Percentiles rank a stretch among this genome's conserved stretches.
Evolutionary conservation across 2,797 vertebrate genomes (phyloP).

Genomic region (Fistularia commersonii): DNA sequence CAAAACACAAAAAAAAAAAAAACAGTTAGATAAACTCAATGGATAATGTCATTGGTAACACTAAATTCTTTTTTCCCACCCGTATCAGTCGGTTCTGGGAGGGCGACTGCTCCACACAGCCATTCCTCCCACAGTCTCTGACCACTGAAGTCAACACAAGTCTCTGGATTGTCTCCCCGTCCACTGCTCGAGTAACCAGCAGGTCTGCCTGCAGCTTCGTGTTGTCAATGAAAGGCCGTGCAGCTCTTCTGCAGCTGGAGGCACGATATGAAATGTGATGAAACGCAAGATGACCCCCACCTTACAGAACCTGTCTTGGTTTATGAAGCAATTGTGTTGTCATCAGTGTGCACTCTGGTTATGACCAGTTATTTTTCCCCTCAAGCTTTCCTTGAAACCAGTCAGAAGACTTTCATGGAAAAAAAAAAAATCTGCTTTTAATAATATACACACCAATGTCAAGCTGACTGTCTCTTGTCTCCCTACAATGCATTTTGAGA

Average conservation of each 20-base stretch:
- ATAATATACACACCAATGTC: constrained; percentile 1
- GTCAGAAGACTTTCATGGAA: not conserved
- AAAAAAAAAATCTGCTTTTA: not conserved
- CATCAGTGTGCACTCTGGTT: not conserved
- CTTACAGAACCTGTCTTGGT: not conserved
- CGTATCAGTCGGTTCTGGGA: too few relatives aligned
- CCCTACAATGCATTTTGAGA: not conserved
- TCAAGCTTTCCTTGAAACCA: not conserved
- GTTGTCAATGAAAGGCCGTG: constrained; percentile 32
- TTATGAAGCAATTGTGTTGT: not conserved
- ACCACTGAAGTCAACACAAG: too few relatives aligned
- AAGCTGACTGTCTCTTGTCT: not conserved
- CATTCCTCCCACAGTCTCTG: too few relatives aligned
- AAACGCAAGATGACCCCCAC: constrained; percentile 11
- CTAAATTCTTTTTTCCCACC: too few relatives aligned
- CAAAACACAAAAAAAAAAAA: too few relatives aligned
- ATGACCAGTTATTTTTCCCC: not conserved
- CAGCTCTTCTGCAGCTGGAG: constrained; percentile 21
- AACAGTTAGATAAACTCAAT: too few relatives aligned
- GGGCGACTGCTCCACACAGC: too few relatives aligned
- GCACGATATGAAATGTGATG: constrained; percentile 10
- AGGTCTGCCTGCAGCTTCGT: constrained; percentile 24
- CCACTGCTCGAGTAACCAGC: constrained; percentile 17
- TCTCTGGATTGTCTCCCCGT: not conserved
- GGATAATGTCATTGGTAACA: too few relatives aligned